A percentile compares a stretch with the other conserved stretches of the same genome.
Evolutionary conservation across 2,888 invertebrate species (phyloP).

Genomic region (Trilocha varians): DNA sequence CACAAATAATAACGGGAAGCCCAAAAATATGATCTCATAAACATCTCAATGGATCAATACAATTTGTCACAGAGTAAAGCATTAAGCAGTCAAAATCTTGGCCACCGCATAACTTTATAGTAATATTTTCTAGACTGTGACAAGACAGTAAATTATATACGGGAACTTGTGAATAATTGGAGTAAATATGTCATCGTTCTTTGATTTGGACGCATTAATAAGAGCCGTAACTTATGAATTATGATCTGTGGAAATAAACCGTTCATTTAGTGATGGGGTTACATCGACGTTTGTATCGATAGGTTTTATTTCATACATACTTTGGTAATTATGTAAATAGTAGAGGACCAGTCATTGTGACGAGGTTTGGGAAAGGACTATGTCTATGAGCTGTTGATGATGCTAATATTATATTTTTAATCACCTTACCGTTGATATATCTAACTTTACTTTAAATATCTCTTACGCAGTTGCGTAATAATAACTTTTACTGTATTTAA

Average conservation of each 20-base stretch:
- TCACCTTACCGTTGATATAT: no score
- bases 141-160: slow-evolving; percentile 4
- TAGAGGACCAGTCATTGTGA: no score
- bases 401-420: no score
- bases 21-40: background rate
- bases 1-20: slow-evolving; percentile 6
- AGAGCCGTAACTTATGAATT: slow-evolving; percentile 9
- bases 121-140: background rate
- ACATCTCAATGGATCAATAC: slow-evolving; percentile 9
- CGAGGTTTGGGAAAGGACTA: no score
- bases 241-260: slow-evolving; percentile 8
- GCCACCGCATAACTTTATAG: background rate
- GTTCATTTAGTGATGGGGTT: background rate
- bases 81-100: slow-evolving; percentile 1
- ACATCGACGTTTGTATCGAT: background rate
- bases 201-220: slow-evolving; percentile 11
- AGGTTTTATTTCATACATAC: no score
- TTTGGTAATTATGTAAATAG: no score
- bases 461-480: no score
- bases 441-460: no score
- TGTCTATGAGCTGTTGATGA: no score
- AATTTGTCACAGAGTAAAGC: slow-evolving; percentile 18
- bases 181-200: slow-evolving; percentile 15
- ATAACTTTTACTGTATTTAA: no score
- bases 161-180: slow-evolving; percentile 11